Conservation (phyloP, 2,888 invertebrate species). For the Hoplodrina ambigua region DNA sequence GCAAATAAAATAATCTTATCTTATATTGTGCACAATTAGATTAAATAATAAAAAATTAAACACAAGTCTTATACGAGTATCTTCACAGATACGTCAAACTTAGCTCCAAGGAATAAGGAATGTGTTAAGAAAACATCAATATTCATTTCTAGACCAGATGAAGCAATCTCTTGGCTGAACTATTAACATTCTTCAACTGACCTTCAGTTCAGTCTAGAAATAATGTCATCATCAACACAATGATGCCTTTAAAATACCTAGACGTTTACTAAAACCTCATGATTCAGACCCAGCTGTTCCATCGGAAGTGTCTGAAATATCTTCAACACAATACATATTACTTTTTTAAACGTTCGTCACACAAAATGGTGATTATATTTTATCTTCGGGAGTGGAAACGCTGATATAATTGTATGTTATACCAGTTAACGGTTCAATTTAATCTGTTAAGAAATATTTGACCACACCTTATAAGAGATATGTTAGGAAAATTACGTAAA, state of each 20-base stretch:
- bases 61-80: too few relatives aligned
- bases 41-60: too few relatives aligned
- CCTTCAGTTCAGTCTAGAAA: constrained; percentile 20
- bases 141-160: not conserved
- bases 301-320: constrained; percentile 50
- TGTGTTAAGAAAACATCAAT: not conserved
- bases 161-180: constrained; percentile 5
- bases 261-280: constrained; percentile 15
- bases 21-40: too few relatives aligned
- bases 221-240: constrained; percentile 13
- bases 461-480: constrained; percentile 10
- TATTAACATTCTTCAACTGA: constrained; percentile 30
- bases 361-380: constrained; percentile 13
- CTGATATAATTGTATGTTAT: constrained; percentile 36
- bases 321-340: not conserved
- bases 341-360: constrained; percentile 20
- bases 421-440: constrained; percentile 24
- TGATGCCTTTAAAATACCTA: constrained; percentile 44
- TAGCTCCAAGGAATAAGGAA: too few relatives aligned
- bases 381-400: constrained; percentile 26
- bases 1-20: too few relatives aligned
- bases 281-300: constrained; percentile 45
- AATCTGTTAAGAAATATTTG: constrained; percentile 25
- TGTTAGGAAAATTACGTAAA: constrained; percentile 39
- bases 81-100: too few relatives aligned